phyloP scores from a whole-genome alignment of 2,113 vertebrate genomes.

The Limanda limanda region DNA sequence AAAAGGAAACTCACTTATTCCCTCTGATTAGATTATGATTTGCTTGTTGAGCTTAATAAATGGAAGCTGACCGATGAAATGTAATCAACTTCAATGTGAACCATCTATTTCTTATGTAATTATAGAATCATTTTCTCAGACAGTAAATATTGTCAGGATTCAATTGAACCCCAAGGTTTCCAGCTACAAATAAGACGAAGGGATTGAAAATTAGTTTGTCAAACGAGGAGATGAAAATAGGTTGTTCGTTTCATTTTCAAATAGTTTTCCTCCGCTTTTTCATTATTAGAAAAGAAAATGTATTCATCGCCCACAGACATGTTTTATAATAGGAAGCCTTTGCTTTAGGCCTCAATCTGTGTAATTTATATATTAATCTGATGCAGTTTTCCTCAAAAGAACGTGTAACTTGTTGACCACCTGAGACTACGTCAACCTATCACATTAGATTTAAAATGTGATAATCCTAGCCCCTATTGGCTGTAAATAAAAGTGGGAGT shows the following conservation, averaged over 20 bases:
- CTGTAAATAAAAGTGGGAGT: no score
- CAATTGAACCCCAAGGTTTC: conserved; percentile 25
- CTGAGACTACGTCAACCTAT: no score
- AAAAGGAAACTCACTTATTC: conserved; percentile 55
- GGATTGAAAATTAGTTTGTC: background rate
- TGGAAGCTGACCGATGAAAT: background rate
- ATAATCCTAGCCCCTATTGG: no score
- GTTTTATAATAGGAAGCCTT: no score
- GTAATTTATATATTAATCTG: no score
- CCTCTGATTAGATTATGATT: conserved; percentile 56
- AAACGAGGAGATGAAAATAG: conserved; percentile 1
- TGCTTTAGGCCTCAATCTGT: no score
- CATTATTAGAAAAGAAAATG: background rate
- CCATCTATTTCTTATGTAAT: conserved; percentile 8
- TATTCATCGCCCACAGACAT: background rate
- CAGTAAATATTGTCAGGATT: conserved; percentile 14
- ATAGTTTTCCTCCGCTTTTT: no score
- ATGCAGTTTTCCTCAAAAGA: no score
- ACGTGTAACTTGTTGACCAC: no score
- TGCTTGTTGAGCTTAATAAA: conserved; percentile 11
- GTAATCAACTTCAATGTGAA: conserved; percentile 4
- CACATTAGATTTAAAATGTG: no score
- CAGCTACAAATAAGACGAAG: conserved; percentile 1
- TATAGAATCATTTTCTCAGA: conserved; percentile 21
- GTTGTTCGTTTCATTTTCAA: no score